Percentiles rank a stretch among this genome's conserved stretches.
Conservation (phyloP, 2,888 invertebrate genomes). For the Acanthosepion lycidas region DNA sequence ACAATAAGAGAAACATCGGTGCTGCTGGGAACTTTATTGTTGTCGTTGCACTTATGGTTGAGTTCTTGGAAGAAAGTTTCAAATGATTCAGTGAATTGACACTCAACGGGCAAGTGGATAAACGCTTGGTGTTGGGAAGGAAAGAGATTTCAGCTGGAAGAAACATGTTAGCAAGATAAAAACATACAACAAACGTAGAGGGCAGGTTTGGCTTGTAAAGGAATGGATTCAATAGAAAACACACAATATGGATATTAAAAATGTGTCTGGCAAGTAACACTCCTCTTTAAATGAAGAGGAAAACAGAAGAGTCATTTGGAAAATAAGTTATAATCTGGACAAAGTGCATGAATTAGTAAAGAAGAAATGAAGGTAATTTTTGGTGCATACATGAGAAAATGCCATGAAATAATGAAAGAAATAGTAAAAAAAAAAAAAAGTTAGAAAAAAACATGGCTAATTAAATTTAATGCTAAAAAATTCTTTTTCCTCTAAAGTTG, state of each 20-base stretch:
- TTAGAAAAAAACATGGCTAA: too few species aligned
- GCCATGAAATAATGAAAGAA: too few species aligned
- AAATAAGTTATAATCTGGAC: neutral
- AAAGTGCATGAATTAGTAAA: neutral
- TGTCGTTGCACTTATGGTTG: neutral
- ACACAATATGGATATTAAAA: neutral
- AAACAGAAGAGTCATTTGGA: neutral
- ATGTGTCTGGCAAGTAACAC: neutral
- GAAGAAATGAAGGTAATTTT: neutral
- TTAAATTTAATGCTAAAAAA: too few species aligned
- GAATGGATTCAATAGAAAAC: neutral
- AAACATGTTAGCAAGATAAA: neutral
- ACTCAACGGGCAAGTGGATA: neutral
- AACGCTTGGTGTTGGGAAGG: neutral
- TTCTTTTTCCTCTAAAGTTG: too few species aligned
- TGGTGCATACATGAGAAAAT: too few species aligned
- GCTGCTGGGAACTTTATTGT: neutral
- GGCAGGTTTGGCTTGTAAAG: neutral
- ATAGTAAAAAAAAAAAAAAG: too few species aligned
- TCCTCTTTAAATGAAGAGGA: neutral
- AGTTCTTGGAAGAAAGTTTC: conserved; percentile 11
- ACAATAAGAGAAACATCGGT: neutral
- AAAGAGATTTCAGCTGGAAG: neutral
- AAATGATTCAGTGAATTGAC: conserved; percentile 33
- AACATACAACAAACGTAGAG: neutral